Evolutionary conservation across 2,888 invertebrate species (phyloP).

Genomic region (Punctoribates punctum): DNA sequence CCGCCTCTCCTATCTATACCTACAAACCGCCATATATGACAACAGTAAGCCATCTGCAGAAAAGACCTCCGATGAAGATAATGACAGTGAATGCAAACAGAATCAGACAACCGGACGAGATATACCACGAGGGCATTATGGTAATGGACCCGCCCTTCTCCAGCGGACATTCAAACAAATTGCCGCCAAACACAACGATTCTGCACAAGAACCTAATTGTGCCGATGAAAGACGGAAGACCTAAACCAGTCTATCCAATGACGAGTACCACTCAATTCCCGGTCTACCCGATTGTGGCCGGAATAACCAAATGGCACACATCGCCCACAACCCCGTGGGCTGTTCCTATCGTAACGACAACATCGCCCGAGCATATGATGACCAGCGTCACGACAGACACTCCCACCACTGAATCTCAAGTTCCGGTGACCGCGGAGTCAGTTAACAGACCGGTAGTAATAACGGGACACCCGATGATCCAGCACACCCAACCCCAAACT

Average conservation of each 20-base stretch:
- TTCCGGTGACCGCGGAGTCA: conserved; percentile 2
- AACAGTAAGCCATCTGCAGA: neutral
- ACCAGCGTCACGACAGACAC: neutral
- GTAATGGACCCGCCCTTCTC: conserved; percentile 45
- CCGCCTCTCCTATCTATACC: neutral
- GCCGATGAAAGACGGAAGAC: conserved; percentile 44
- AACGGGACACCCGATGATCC: neutral
- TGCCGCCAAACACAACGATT: conserved; percentile 46
- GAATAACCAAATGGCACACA: conserved; percentile 41
- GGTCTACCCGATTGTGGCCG: conserved; percentile 40
- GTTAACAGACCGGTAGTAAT: neutral
- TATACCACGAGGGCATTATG: conserved; percentile 44
- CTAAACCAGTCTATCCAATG: conserved; percentile 37
- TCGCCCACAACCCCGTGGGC: conserved; percentile 31
- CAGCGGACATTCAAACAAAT: conserved; percentile 7
- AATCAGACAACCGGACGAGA: conserved; percentile 43
- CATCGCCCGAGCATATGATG: neutral
- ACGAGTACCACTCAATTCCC: conserved; percentile 43
- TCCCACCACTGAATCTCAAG: neutral
- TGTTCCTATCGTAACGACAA: conserved; percentile 35
- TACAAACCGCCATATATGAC: conserved; percentile 6
- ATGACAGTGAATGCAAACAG: conserved; percentile 33
- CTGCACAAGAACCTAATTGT: conserved; percentile 47
- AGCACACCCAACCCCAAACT: neutral
- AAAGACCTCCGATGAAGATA: conserved; percentile 31